Percentiles rank a stretch among this genome's conserved stretches.
Conservation (phyloP, 2,797 vertebrate genomes). For the Argentina silus region DNA sequence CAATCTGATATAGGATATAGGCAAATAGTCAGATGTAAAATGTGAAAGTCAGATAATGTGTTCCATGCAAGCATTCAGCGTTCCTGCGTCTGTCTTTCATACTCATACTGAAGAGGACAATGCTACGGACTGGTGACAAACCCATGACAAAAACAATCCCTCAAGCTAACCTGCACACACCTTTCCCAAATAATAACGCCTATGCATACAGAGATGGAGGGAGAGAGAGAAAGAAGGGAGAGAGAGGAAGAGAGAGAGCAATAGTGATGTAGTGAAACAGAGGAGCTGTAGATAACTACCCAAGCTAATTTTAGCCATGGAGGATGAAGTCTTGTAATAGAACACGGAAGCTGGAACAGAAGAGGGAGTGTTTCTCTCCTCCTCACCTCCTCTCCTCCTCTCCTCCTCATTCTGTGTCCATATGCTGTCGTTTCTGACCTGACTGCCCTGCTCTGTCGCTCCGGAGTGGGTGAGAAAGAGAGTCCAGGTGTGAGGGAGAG, state of each 20-base stretch:
- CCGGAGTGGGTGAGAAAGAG: too few species aligned
- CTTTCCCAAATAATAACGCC: not conserved
- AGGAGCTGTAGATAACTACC: conserved; percentile 29
- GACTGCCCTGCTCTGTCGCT: too few species aligned
- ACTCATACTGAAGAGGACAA: not conserved
- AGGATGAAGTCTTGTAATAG: conserved; percentile 29
- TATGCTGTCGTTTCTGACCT: conserved; percentile 10
- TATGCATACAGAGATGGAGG: not conserved
- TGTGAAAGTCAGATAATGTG: not conserved
- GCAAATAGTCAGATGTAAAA: conserved; percentile 4
- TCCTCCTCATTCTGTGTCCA: not conserved
- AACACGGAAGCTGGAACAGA: conserved; percentile 23
- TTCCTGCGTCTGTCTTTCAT: not conserved
- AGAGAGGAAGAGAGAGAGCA: not conserved
- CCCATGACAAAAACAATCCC: not conserved
- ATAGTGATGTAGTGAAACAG: conserved; percentile 24
- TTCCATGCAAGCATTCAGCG: not conserved
- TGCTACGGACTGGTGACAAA: not conserved
- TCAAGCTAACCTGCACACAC: not conserved
- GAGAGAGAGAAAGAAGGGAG: not conserved
- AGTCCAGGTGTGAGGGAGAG: not conserved
- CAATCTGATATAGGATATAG: not conserved
- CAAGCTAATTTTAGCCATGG: conserved; percentile 34
- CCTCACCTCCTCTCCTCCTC: not conserved
- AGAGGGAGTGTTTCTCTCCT: not conserved